Evolutionary conservation across 1,140 invertebrate genomes (phyloP), one percentile per base, ranked within the genome.

Genomic region (Ceratina japonica): DNA sequence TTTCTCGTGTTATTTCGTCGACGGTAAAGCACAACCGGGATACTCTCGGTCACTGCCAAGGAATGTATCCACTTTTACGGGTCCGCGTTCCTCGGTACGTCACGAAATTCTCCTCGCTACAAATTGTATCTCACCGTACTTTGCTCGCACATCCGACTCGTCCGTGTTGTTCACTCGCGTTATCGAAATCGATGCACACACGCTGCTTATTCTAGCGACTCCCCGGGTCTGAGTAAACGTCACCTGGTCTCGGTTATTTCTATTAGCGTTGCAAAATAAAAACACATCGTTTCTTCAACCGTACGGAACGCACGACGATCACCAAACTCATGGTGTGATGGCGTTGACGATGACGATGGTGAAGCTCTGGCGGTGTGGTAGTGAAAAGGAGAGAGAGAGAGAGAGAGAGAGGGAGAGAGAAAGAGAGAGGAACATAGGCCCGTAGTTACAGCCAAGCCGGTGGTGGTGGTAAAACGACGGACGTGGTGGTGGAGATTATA

Each of bases 31-130:
- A 56, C 73, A 75, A 54, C 59, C 44, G 61, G 66, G 61, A 87
- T 74, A 87, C 85, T 87, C 83, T 87, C 77, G 62, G 86, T 82
- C 86, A 87, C 86, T 87, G 86, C 86, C 85, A 87, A 87, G 86
- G 80, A 87, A 85, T 70, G 85, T 84, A 87, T 86, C 80, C 76
- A 80, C 27, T 52, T 58, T 58, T 54, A 56, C 54, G 16, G 70
- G 31, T 62, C 37, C 66, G 52, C 51, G 24, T 62, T 66, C 27
- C 65, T 5, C 20, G 51, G 12, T 31, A 18, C 20, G 49, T 52
- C 49, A n/a, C 24, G 16, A 59, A 83, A 80, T 75, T 73, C 68
- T 76, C 37, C 2, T 77, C 64, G 44, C 70, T 27, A 51, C 16
- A 44, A 59, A 72, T 76, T 73, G 51, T 56, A 59, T 75, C 61